Base-by-base conservation (phyloP, 2,113 vertebrate species). In the Podarcis cretensis region DNA sequence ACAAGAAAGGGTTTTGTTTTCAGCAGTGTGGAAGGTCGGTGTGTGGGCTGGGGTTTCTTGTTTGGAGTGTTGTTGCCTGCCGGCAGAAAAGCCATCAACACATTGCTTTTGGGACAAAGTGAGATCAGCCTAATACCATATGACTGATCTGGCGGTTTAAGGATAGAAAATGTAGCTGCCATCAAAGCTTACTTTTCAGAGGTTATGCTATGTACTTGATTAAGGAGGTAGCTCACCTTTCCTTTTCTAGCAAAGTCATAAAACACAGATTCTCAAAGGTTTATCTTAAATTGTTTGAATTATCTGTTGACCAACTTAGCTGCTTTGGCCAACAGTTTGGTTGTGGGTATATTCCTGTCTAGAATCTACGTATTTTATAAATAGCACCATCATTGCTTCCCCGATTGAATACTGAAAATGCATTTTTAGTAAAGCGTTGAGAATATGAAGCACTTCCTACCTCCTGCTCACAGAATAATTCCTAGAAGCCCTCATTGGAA, bases 1-100 rank as follows among this genome's bases (percentile, higher is more conserved):
- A n/a, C 30, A 48, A 3, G 40, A 18, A 66, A 75, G 65, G 27
- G 57, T 32, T 75, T 73, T 63, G 91, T 59, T 68, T 35, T 82
- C 5, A 75, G n/a, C 54, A 71, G 84, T 80, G 92, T 92, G 89
- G 84, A 30, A 35, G 0, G 6, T 90, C 68, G 90, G 30, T 3
- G 3, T 85, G 48, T 65, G 85, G 89, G 1, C 74, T 54, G 14
- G 25, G 81, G 81, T 0, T 77, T 93, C 3, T 80, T 27, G 18
- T 37, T 2, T n/a, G 80, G 85, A 71, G 32, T 7, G 0, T 90
- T 88, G 4, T 81, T 0, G 0, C 96, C 94, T 95, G 80, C 7
- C 87, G 12, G 83, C 7, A 89, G 12, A 83, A 20, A 3, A 83
- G 18, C 12, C 35, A 16, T 66, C 27, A 18, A 14, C 21, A 25